These are phyloP conservation scores for Bucorvus abyssinicus DNA, from an alignment of 2,797 vertebrate species.

Conservation along the genomic window DNA sequence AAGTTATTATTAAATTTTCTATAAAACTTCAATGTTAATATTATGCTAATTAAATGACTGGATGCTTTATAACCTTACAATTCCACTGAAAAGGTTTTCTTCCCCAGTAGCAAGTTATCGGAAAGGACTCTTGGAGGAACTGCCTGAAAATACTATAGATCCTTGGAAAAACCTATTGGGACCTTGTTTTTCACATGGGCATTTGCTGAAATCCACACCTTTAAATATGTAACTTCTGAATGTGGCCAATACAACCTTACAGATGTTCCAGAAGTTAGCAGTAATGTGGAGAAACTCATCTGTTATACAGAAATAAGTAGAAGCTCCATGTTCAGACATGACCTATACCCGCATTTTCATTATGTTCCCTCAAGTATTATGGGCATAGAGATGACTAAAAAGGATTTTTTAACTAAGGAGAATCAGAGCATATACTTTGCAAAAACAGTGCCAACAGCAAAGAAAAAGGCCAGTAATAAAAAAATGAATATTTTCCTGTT, in stretches of 20 bases:
- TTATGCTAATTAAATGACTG: background rate
- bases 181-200: background rate
- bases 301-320: background rate
- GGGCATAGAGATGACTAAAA: background rate
- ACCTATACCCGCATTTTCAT: background rate
- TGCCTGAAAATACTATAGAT: background rate
- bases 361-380: background rate
- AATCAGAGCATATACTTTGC: background rate
- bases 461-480: background rate
- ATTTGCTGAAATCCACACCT: background rate
- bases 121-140: background rate
- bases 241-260: background rate
- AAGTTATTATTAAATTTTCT: background rate
- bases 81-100: background rate
- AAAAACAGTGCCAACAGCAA: background rate
- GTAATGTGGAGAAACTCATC: background rate
- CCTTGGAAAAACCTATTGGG: background rate
- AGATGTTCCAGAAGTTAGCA: background rate
- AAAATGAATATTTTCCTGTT: slow-evolving; percentile 1
- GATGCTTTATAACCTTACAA: background rate
- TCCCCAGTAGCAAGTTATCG: background rate
- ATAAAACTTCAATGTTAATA: background rate
- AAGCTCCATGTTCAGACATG: background rate
- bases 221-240: background rate
- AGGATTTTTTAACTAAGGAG: background rate